phyloP scores from a whole-genome alignment of 2,888 invertebrate genomes.

The Prosapia bicincta region DNA sequence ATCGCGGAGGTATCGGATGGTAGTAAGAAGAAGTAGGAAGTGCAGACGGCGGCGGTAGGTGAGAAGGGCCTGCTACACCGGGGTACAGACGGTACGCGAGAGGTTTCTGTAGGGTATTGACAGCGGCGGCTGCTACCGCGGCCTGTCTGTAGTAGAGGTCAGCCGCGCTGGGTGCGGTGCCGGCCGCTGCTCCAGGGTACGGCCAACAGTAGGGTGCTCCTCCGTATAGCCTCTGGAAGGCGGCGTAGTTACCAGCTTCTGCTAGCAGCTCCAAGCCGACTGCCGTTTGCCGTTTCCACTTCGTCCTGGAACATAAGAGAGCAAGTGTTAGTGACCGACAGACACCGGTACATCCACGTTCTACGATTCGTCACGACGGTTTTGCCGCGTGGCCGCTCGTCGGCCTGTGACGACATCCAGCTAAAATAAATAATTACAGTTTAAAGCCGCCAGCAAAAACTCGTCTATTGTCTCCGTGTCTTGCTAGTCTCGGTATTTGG shows the following conservation, averaged over 20 bases:
- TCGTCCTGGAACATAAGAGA: conserved; percentile 57
- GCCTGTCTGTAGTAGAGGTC: conserved; percentile 82
- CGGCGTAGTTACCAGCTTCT: conserved; percentile 97
- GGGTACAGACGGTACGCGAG: conserved; percentile 64
- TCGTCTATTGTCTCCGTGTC: neutral
- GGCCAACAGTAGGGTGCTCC: conserved; percentile 68
- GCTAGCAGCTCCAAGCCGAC: conserved; percentile 95
- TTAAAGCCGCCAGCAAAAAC: conserved; percentile 27
- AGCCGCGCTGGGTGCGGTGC: conserved; percentile 63
- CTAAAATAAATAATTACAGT: conserved; percentile 28
- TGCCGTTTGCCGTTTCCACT: conserved; percentile 91
- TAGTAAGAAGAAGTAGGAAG: conserved; percentile 33
- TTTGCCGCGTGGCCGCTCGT: conserved; percentile 28
- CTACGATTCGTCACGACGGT: conserved; percentile 38
- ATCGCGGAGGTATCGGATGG: conserved; percentile 49
- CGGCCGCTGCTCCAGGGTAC: conserved; percentile 47
- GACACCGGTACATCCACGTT: conserved; percentile 29
- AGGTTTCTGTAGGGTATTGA: conserved; percentile 74
- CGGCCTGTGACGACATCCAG: conserved; percentile 18
- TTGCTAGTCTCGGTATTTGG: neutral
- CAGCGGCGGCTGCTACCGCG: conserved; percentile 60
- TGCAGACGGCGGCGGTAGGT: conserved; percentile 31
- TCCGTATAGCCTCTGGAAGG: conserved; percentile 93
- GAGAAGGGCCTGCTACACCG: conserved; percentile 39
- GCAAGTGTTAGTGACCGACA: neutral